Percentiles rank a stretch among this genome's conserved stretches.
Conservation (phyloP, 2,797 vertebrate species). For the Macrochelys suwanniensis region DNA sequence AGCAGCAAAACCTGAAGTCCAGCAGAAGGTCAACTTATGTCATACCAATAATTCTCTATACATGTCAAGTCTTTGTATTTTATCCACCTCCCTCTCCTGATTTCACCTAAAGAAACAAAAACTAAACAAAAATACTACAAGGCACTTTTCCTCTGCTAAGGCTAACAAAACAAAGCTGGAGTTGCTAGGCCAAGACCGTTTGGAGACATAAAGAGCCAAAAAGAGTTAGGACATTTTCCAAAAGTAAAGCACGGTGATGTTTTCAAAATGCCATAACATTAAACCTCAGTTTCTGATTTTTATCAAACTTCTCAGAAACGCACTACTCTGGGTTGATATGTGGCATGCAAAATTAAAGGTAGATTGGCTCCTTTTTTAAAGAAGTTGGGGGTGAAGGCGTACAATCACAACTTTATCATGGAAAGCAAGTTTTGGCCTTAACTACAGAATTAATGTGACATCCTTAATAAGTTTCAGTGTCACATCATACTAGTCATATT, state of each 20-base stretch:
- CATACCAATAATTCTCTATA: not conserved
- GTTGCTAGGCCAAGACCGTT: not conserved
- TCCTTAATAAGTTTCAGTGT: slow-evolving; percentile 15
- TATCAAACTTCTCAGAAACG: not conserved
- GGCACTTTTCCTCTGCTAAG: not conserved
- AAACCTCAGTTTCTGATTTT: not conserved
- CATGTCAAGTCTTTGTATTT: not conserved
- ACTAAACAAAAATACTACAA: not conserved
- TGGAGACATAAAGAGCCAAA: not conserved
- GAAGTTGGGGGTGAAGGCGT: not conserved
- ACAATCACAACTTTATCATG: not conserved
- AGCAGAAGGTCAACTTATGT: not conserved
- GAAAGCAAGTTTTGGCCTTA: not conserved
- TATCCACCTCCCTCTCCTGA: not conserved
- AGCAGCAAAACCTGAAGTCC: not conserved
- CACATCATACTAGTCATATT: not conserved
- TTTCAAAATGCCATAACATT: not conserved
- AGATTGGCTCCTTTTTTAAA: not conserved
- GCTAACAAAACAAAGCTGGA: not conserved
- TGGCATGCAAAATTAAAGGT: not conserved
- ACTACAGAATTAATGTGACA: not conserved
- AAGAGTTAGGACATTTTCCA: not conserved
- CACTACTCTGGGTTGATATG: not conserved
- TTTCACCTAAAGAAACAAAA: not conserved
- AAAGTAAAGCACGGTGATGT: not conserved